Percentiles rank a stretch among this genome's conserved stretches.
phyloP scores from a whole-genome alignment of 2,888 invertebrate species.

The Odiellus spinosus region DNA sequence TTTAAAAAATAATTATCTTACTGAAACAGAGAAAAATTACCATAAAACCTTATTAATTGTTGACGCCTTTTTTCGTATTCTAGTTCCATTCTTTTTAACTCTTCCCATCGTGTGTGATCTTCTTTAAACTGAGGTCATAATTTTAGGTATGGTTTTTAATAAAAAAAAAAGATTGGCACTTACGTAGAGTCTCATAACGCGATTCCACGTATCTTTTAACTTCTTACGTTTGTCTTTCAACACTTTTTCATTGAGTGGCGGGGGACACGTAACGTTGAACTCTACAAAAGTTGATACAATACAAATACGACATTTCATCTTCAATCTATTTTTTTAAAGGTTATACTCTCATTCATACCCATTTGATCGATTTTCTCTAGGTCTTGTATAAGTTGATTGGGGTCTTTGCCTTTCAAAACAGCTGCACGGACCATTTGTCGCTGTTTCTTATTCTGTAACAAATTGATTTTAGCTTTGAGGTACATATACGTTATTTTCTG shows the following conservation, averaged over 20 bases:
- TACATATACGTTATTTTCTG: too few species aligned
- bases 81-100: slow-evolving; percentile 71
- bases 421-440: slow-evolving; percentile 89
- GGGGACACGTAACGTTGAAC: slow-evolving; percentile 84
- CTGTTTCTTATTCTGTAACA: slow-evolving; percentile 69
- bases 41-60: slow-evolving; percentile 77
- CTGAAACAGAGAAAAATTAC: slow-evolving; percentile 19
- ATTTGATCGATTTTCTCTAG: slow-evolving; percentile 97
- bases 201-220: slow-evolving; percentile 80
- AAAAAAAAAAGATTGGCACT: slow-evolving; percentile 18
- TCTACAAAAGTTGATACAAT: slow-evolving; percentile 41
- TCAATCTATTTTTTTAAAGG: slow-evolving; percentile 3
- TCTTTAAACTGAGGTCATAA: slow-evolving; percentile 44
- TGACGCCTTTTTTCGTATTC: slow-evolving; percentile 81
- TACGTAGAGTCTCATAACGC: slow-evolving; percentile 87
- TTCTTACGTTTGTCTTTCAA: slow-evolving; percentile 91
- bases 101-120: slow-evolving; percentile 83
- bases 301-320: neutral
- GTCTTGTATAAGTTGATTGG: slow-evolving; percentile 80
- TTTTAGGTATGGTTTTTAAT: neutral
- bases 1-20: neutral
- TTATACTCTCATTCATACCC: slow-evolving; percentile 54
- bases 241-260: slow-evolving; percentile 89
- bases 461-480: too few species aligned
- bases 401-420: slow-evolving; percentile 94